Evolutionary conservation across 2,113 vertebrate species (phyloP).

Genomic region (Rhabdomys dilectus): DNA sequence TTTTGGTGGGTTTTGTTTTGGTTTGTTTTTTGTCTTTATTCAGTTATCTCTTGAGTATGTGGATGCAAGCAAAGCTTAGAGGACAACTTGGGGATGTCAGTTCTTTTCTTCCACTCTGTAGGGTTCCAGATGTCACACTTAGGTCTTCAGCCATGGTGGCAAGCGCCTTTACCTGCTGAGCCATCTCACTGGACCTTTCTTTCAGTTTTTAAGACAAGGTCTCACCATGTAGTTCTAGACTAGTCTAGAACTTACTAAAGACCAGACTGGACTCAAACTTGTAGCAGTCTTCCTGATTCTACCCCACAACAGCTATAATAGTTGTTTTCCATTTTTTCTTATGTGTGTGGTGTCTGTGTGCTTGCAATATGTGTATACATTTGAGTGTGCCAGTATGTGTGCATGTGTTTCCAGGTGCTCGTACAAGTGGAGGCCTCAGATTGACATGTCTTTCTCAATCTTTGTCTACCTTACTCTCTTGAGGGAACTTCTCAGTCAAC

Average conservation of each 20-base stretch:
- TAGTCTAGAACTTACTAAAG: neutral
- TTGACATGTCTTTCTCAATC: neutral
- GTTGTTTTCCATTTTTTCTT: neutral
- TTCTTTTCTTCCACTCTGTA: neutral
- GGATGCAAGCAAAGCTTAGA: neutral
- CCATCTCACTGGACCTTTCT: neutral
- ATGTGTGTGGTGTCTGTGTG: neutral
- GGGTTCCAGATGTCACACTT: neutral
- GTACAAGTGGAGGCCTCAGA: neutral
- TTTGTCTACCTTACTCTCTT: neutral
- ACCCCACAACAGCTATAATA: neutral
- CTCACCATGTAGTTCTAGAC: neutral
- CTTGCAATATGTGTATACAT: neutral
- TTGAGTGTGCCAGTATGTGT: neutral
- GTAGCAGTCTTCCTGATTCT: neutral
- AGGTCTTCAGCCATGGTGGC: neutral
- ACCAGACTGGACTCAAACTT: neutral
- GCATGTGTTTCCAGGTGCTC: neutral
- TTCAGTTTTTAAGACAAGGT: neutral
- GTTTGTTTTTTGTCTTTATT: neutral
- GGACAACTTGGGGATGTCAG: neutral
- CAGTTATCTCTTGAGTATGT: neutral
- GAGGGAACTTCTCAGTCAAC: neutral
- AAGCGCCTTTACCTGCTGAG: neutral
- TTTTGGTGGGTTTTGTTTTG: neutral